Evolutionary conservation across 1,140 invertebrate species (phyloP), one percentile per base, ranked within the genome.

Genomic region (Aphidius gifuensis): DNA sequence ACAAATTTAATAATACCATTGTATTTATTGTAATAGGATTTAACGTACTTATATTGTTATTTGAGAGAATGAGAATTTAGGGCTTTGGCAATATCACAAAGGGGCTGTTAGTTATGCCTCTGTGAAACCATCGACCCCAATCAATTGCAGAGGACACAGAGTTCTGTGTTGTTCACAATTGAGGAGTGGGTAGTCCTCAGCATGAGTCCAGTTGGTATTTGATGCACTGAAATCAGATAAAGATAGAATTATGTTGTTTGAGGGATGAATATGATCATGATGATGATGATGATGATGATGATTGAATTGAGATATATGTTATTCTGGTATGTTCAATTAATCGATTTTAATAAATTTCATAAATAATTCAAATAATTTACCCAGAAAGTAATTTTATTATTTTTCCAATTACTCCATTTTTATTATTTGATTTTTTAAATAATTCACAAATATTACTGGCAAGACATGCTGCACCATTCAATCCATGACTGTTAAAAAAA

Each of bases 391-490:
- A 61, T 64, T 73, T 74, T 45, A 80, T 66, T 67, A 81, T 76
- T 66, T 81, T 81, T 32, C 67, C 62, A 23, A 81, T 61, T 6
- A 77, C 73, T 5, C 80, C 79, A 39, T 71, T 69, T 8, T 66
- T 69, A 0, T 47, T 62, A 8, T 50, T 57, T 5, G 64, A 58
- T 53, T 74, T 75, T 6, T 74, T 64, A 50, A 72, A 64, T 16
- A 80, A 71, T 50, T 85, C 80, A 47, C 86, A 87, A 38, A 87
- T 72, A 63, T 84, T 74, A 46, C 83, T 82, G 16, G 83, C 67
- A 1, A 86, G 69, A 62, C 86, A 87, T 49, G 83, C 79, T 66
- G 75, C 74, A 3, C 85, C 85, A 49, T 81, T 69, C 66, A 82
- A 80, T 2, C 85, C 85, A 45, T 85, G 74, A 64, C 86, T 87